Base-by-base conservation (phyloP, 2,113 vertebrate species). In the Acanthisitta chloris region DNA sequence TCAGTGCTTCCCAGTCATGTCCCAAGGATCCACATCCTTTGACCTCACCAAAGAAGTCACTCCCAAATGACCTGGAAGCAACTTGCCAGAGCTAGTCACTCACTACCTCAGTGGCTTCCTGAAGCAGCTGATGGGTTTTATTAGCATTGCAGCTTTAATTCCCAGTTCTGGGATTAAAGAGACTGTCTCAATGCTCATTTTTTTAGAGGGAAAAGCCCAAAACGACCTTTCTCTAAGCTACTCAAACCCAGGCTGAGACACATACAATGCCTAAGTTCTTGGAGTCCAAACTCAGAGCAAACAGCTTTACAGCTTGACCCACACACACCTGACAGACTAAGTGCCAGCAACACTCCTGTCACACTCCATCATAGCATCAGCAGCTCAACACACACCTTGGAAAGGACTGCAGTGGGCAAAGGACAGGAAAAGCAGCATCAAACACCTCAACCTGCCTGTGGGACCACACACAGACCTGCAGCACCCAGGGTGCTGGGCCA, bases 331-430 rank as follows among this genome's bases (percentile, higher is more conserved):
- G 2, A 15, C 5, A 23, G 5, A 3, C 61, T 23, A 48, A 17
- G 12, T 12, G 31, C n/a, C n/a, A 33, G 13, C 14, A 38, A 62
- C 43, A 21, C 31, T 17, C 34, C 62, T 28, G 7, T 3, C 1
- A 2, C 17, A 15, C 40, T 3, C 0, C 13, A 19, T 25, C 54
- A 29, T 0, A 0, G 0, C 6, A 61, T 1, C 2, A 6, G 58
- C 9, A 64, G 40, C 86, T 36, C 1, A 0, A 19, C 8, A 9
- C 5, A 4, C 12, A 17, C 34, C 54, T 40, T 23, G 34, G 73
- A 58, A 72, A 74, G 45, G 34, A 36, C 18, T 6, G 21, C 20
- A n/a, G 21, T 4, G 2, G 33, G 58, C 10, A 21, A 85, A 34
- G 46, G 28, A 10, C 0, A 1, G 67, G 21, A 64, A 28, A 77